These are phyloP conservation scores for Phortica variegata DNA, from an alignment of 1,140 invertebrate species.

Conservation along the genomic window DNA sequence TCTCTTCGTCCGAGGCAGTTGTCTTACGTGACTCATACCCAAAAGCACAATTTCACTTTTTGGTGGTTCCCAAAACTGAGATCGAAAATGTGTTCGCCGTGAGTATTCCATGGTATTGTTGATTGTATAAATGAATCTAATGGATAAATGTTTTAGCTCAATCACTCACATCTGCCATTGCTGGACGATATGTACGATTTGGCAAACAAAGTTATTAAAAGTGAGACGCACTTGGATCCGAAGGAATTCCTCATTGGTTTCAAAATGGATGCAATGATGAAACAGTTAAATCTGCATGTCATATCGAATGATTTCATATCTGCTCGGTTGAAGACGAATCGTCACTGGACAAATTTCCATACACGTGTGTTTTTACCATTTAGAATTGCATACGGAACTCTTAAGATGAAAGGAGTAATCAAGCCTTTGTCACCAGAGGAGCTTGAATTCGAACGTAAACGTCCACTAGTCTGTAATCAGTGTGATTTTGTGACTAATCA, in stretches of 20 bases:
- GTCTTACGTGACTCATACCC: conserved; percentile 30
- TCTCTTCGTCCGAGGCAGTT: conserved; percentile 24
- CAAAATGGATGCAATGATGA: conserved; percentile 25
- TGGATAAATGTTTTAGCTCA: conserved; percentile 11
- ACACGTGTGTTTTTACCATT: conserved; percentile 31
- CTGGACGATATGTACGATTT: conserved; percentile 37
- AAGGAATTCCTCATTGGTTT: conserved; percentile 33
- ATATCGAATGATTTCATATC: conserved; percentile 37
- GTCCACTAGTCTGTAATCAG: conserved; percentile 24
- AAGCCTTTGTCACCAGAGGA: conserved; percentile 17
- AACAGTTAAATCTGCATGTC: conserved; percentile 29
- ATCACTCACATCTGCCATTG: conserved; percentile 19
- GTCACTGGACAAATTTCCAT: conserved; percentile 39
- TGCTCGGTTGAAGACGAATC: conserved; percentile 7
- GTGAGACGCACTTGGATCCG: conserved; percentile 14
- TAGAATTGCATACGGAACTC: conserved; percentile 17
- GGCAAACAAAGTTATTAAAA: conserved; percentile 29
- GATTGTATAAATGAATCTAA: too few relatives aligned
- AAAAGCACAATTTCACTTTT: conserved; percentile 34
- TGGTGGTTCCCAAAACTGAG: conserved; percentile 26
- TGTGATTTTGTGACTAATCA: conserved; percentile 21
- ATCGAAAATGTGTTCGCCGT: conserved; percentile 20
- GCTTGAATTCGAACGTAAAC: neutral
- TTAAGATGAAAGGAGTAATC: conserved; percentile 20
- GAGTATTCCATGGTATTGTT: neutral